A percentile compares a stretch with the other conserved stretches of the same genome.
These are phyloP conservation scores for Scaptomyza hsui DNA, from an alignment of 1,140 invertebrate species.

Conservation along the genomic window DNA sequence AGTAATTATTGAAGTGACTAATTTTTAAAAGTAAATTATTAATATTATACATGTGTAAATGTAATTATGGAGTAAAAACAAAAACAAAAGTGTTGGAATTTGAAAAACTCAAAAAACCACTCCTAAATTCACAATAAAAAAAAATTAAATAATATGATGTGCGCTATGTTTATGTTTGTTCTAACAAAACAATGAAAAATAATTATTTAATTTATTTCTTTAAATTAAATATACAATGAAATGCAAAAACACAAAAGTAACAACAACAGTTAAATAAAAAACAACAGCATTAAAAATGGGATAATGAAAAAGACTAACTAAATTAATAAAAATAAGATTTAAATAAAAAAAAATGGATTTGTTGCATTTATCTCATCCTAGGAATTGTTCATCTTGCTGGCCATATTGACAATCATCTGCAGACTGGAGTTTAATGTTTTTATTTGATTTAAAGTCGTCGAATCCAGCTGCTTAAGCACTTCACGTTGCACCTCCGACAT, in stretches of 20 bases:
- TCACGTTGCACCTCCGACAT: conserved; percentile 48
- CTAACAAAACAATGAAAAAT: conserved; percentile 58
- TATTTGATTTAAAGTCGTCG: conserved; percentile 58
- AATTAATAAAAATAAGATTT: conserved; percentile 75
- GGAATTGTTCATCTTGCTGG: conserved; percentile 21
- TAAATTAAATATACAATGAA: conserved; percentile 80
- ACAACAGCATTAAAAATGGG: conserved; percentile 67
- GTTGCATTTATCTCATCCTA: neutral
- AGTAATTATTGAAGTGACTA: conserved; percentile 34
- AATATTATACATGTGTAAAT: conserved; percentile 62
- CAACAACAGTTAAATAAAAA: conserved; percentile 46
- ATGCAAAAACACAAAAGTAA: conserved; percentile 53
- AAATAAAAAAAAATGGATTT: conserved; percentile 1
- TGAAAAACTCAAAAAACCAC: conserved; percentile 41
- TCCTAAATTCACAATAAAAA: conserved; percentile 56
- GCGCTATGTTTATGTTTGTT: conserved; percentile 72
- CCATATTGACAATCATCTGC: conserved; percentile 58
- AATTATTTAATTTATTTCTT: conserved; percentile 79
- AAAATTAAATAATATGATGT: conserved; percentile 54
- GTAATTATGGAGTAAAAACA: conserved; percentile 48
- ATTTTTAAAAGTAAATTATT: conserved; percentile 50
- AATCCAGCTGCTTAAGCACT: conserved; percentile 60
- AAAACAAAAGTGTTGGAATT: conserved; percentile 26
- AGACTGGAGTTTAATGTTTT: conserved; percentile 64
- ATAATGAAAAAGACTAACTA: conserved; percentile 82